Evolutionary conservation across 1,140 invertebrate species (phyloP), one percentile per base, ranked within the genome.

Genomic region (Calliphora vicina): DNA sequence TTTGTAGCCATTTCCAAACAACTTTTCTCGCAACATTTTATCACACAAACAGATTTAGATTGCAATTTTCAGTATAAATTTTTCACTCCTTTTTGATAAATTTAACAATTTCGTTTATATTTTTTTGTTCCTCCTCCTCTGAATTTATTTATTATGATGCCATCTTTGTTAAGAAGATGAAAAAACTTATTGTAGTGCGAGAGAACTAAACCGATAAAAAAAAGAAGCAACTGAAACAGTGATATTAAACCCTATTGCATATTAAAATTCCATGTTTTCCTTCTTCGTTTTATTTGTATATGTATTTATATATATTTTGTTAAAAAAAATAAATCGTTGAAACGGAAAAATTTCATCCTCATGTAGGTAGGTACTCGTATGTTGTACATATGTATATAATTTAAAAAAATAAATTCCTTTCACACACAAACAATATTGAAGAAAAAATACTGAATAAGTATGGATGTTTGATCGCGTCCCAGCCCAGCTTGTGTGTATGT

Each of bases 401-500:
- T 78, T 78, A 45, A 43, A 25, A 73, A 76, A 35, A 29, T 35
- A 35, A 74, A 74, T 74, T 74, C 72, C 27, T 35, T 74, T 35
- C 26, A 74, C 72, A 74, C 74, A 43, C 26, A 67, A 3, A 67
- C 1, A 67, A 20, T 67, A 50, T 13, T 57, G 4, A 17, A 57
- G n/a, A 57, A 57, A 15, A n/a, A n/a, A 57, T n/a, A 17, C 15
- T 17, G 35, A 35, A 17, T 57, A 15, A 13, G 15, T 6, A 57
- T n/a, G 50, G 1, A 17, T 17, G 15, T 57, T 57, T 76, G 15
- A 2, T 4, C 29, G 6, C 42, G 23, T 76, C 15, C 12, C n/a
- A n/a, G n/a, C n/a, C n/a, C n/a, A n/a, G n/a, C n/a, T n/a, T n/a
- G 67, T 20, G 67, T 72, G 67, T 25, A 13, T 72, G 67, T 72